These are phyloP conservation scores for Phocoena phocoena DNA, from an alignment of 2,113 vertebrate genomes.

Conservation along the genomic window DNA sequence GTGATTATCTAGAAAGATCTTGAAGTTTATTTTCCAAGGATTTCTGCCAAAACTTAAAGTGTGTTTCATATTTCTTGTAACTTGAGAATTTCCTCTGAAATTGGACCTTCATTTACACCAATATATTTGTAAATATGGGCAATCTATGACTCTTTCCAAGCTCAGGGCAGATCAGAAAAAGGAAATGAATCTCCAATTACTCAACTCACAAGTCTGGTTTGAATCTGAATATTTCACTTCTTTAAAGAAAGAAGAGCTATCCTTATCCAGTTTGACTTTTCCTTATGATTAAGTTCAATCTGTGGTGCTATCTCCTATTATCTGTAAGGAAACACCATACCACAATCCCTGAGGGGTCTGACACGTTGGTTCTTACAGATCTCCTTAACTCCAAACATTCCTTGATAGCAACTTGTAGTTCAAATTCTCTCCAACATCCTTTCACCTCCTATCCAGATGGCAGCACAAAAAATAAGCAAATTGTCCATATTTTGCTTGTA, in stretches of 20 bases:
- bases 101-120: background rate
- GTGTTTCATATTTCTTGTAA: background rate
- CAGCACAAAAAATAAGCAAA: background rate
- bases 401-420: background rate
- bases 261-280: background rate
- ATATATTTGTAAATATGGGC: background rate
- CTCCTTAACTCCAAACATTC: background rate
- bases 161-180: background rate
- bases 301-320: background rate
- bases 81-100: background rate
- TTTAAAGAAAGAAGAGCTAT: background rate
- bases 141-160: background rate
- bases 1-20: background rate
- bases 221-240: conserved; percentile 20
- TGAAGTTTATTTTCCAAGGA: background rate
- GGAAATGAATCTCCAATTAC: background rate
- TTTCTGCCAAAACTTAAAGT: background rate
- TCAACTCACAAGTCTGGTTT: background rate
- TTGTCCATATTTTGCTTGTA: background rate
- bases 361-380: background rate
- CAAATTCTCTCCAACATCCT: background rate
- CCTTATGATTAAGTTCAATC: background rate
- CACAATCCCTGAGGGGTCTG: background rate
- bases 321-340: background rate
- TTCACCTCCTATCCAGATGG: background rate